Percentiles rank a stretch among this genome's conserved stretches.
These are phyloP conservation scores for Aethes cnicana DNA, from an alignment of 2,888 invertebrate genomes.

Conservation along the genomic window DNA sequence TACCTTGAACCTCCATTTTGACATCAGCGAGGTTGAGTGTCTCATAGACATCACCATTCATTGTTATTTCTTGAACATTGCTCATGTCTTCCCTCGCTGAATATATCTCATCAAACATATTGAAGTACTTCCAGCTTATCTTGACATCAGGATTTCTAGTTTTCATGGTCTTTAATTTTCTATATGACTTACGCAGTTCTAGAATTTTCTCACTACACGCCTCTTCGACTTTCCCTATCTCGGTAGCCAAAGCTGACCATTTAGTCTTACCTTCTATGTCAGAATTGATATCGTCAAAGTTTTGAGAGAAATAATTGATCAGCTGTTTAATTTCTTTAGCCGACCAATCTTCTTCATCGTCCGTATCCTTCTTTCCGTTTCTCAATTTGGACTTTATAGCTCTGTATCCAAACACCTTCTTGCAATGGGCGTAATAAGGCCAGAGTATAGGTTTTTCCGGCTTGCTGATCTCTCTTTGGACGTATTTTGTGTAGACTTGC, in stretches of 20 bases:
- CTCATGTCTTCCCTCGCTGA: slow-evolving; percentile 34
- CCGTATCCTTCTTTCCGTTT: slow-evolving; percentile 50
- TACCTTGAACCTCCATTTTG: slow-evolving; percentile 27
- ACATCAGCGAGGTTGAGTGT: slow-evolving; percentile 38
- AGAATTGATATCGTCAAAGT: slow-evolving; percentile 50
- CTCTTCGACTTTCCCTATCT: slow-evolving; percentile 49
- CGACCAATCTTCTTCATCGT: slow-evolving; percentile 62
- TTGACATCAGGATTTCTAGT: slow-evolving; percentile 60
- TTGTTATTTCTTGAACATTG: slow-evolving; percentile 23
- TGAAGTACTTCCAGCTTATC: slow-evolving; percentile 70
- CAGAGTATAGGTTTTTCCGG: slow-evolving; percentile 69
- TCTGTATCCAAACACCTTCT: slow-evolving; percentile 72
- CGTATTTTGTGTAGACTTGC: slow-evolving; percentile 62
- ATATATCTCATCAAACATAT: slow-evolving; percentile 62
- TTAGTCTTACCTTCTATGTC: slow-evolving; percentile 45
- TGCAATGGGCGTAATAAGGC: slow-evolving; percentile 70
- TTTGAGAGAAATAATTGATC: slow-evolving; percentile 55
- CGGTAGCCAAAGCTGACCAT: slow-evolving; percentile 51
- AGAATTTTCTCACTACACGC: slow-evolving; percentile 64
- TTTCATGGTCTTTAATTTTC: slow-evolving; percentile 67
- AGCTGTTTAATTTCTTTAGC: slow-evolving; percentile 62
- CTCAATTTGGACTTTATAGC: slow-evolving; percentile 63
- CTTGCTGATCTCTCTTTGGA: slow-evolving; percentile 67
- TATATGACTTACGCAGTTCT: slow-evolving; percentile 66
- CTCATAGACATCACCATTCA: slow-evolving; percentile 42